A percentile compares a stretch with the other conserved stretches of the same genome.
Conservation (phyloP, 2,888 invertebrate genomes). For the Rhagium mordax region DNA sequence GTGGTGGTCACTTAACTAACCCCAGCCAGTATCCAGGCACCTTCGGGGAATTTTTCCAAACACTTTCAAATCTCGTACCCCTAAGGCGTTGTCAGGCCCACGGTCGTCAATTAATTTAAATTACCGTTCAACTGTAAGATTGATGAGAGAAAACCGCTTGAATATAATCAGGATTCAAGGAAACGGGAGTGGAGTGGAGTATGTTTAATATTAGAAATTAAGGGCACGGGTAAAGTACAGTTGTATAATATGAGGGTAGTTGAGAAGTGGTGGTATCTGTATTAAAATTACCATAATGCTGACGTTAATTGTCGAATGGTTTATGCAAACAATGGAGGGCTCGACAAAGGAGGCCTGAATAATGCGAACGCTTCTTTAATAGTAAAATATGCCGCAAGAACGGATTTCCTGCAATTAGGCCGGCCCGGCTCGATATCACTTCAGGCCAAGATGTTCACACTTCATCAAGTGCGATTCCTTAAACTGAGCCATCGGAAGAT, state of each 20-base stretch:
- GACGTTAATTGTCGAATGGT: constrained; percentile 22
- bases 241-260: constrained; percentile 3
- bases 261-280: constrained; percentile 14
- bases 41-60: too few species aligned
- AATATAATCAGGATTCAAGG: constrained; percentile 14
- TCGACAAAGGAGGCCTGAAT: not conserved
- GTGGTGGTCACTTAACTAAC: too few species aligned
- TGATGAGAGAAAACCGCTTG: constrained; percentile 34
- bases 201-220: constrained; percentile 2
- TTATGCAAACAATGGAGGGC: constrained; percentile 15
- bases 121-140: constrained; percentile 32
- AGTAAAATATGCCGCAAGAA: not conserved
- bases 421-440: not conserved
- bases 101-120: constrained; percentile 36
- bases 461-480: too few species aligned
- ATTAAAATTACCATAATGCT: constrained; percentile 25
- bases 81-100: too few species aligned
- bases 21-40: too few species aligned
- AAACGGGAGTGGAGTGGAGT: not conserved
- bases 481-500: too few species aligned
- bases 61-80: too few species aligned
- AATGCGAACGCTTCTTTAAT: not conserved
- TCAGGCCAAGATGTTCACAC: too few species aligned
- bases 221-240: not conserved
- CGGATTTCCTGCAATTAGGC: not conserved